Evolutionary conservation across 2,888 invertebrate species (phyloP), one percentile per base, ranked within the genome.

Genomic region (Mesorhabditis belari): DNA sequence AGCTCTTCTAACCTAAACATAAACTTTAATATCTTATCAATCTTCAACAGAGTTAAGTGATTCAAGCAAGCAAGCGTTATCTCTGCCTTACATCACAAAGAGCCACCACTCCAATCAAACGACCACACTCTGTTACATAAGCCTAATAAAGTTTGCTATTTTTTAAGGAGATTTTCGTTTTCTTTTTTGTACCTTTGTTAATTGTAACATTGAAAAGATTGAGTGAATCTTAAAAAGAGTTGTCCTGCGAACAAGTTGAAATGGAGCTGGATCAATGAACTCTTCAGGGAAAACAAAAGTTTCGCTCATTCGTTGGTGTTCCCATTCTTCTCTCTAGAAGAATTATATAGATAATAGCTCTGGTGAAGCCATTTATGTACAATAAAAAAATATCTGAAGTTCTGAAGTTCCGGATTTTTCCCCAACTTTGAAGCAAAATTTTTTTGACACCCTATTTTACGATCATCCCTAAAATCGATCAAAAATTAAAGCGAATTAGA

Each of bases 71-170:
- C 28, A n/a, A 4, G n/a, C 25, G 4, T 17, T n/a, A 61, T 12
- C n/a, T n/a, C n/a, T n/a, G 44, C 25, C 19, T 24, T 51, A 78
- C 77, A 65, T 78, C 79, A 26, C 73, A 62, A 26, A 79, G 64
- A 5, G 77, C 74, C 12, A 79, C 79, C 23, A 80, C 79, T 58
- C 79, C 79, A 44, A 80, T 73, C 29, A 79, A 64, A 55, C 75
- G 65, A 49, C 79, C 79, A 55, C 77, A 69, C 57, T 79, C 78
- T 5, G 78, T 79, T 29, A 79, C 79, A 59, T 77, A 79, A 5
- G 79, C 78, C 55, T 35, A n/a, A n/a, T 17, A 35, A 35, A 35
- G 12, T 35, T 17, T 35, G 44, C n/a, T n/a, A n/a, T n/a, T n/a
- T n/a, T n/a, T n/a, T n/a, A n/a, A n/a, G n/a, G n/a, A n/a, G n/a